Evolutionary conservation across 2,888 invertebrate species (phyloP).

Genomic region (Pediacus dermestoides): DNA sequence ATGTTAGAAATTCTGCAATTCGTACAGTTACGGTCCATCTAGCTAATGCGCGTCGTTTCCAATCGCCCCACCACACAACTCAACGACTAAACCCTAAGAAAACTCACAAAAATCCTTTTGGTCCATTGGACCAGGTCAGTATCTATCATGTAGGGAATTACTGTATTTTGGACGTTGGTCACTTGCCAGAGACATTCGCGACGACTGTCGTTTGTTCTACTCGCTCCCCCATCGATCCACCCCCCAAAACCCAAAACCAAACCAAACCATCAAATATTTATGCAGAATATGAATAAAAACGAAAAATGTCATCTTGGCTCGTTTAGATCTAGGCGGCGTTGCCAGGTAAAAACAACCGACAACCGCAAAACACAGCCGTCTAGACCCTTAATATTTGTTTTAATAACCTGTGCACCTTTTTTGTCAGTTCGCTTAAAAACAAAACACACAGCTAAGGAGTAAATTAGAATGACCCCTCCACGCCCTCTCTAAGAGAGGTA

Average conservation of each 20-base stretch:
- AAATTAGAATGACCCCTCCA: background rate
- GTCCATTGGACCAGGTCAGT: constrained; percentile 22
- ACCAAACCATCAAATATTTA: too few species aligned
- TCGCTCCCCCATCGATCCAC: constrained; percentile 36
- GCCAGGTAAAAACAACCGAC: too few species aligned
- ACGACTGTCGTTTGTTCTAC: constrained; percentile 36
- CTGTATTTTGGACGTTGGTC: constrained; percentile 47
- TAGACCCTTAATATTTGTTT: too few species aligned
- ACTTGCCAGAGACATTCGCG: constrained; percentile 47
- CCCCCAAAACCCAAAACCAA: background rate
- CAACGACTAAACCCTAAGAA: too few species aligned
- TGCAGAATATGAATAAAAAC: too few species aligned
- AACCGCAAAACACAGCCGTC: constrained; percentile 21
- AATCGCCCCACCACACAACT: too few species aligned
- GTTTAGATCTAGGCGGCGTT: too few species aligned
- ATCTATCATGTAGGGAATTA: constrained; percentile 46
- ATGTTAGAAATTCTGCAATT: constrained; percentile 48
- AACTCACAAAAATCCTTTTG: constrained; percentile 9
- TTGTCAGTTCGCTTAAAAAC: constrained; percentile 14
- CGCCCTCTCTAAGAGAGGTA: constrained; percentile 6
- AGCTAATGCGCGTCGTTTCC: constrained; percentile 41
- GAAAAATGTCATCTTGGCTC: too few species aligned
- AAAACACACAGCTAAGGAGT: constrained; percentile 6
- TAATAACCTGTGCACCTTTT: constrained; percentile 26
- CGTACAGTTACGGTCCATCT: constrained; percentile 46